Percentiles rank a stretch among this genome's conserved stretches.
Evolutionary conservation across 2,888 invertebrate species (phyloP).

Genomic region (Limnephilus marmoratus): DNA sequence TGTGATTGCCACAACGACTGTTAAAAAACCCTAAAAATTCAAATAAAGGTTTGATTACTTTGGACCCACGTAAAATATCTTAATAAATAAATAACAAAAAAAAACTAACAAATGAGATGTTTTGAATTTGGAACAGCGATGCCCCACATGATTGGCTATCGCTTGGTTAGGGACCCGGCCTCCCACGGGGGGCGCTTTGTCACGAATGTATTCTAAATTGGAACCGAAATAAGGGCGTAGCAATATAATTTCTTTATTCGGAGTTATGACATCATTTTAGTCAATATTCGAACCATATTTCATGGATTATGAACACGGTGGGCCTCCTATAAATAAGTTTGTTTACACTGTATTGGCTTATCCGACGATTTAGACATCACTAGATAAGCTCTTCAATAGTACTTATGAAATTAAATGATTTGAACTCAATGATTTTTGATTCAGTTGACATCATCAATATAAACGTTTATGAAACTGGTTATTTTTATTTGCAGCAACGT

Average conservation of each 20-base stretch:
- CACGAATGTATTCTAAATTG: slow-evolving; percentile 18
- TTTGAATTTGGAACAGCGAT: slow-evolving; percentile 22
- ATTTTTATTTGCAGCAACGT: too few relatives aligned
- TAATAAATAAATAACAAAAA: not conserved
- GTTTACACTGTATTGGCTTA: not conserved
- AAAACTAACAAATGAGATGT: slow-evolving; percentile 23
- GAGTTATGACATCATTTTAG: slow-evolving; percentile 2
- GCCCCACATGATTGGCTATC: slow-evolving; percentile 5
- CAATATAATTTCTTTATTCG: not conserved
- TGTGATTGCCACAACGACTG: not conserved
- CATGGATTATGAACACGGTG: slow-evolving; percentile 2
- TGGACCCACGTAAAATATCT: not conserved
- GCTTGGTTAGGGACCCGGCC: not conserved
- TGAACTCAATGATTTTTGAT: not conserved
- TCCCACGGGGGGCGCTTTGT: slow-evolving; percentile 20
- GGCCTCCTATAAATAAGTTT: not conserved
- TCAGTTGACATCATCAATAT: too few relatives aligned
- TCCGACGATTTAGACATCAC: not conserved
- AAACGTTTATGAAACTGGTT: too few relatives aligned
- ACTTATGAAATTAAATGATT: not conserved
- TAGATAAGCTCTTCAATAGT: not conserved
- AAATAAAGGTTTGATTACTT: not conserved
- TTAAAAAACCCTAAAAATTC: not conserved
- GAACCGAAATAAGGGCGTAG: slow-evolving; percentile 10
- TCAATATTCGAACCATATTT: slow-evolving; percentile 6